Conservation (phyloP, 2,888 invertebrate species). For the Polymixis lichenea region DNA sequence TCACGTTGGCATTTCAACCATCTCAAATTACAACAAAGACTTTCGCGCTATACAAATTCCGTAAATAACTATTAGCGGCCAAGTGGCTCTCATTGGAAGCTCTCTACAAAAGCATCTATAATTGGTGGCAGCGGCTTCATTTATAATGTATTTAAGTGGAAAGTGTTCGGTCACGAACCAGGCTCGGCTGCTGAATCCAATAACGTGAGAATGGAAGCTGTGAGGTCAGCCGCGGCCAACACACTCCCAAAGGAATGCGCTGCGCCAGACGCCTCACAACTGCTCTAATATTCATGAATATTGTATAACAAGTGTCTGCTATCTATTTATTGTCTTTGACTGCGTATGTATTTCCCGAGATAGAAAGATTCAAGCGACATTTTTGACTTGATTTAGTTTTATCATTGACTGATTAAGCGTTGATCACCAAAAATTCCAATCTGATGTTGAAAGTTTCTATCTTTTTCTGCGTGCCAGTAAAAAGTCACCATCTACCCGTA, state of each 20-base stretch:
- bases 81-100: slow-evolving; percentile 31
- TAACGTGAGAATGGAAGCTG: slow-evolving; percentile 70
- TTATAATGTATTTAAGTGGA: slow-evolving; percentile 70
- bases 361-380: slow-evolving; percentile 3
- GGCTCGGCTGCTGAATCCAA: slow-evolving; percentile 75
- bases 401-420: background rate
- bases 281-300: slow-evolving; percentile 76
- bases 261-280: slow-evolving; percentile 59
- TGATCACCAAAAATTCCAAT: background rate
- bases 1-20: slow-evolving; percentile 9
- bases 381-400: background rate
- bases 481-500: background rate
- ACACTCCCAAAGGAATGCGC: slow-evolving; percentile 68
- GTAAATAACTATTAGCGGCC: slow-evolving; percentile 19
- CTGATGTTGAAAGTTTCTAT: background rate
- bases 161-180: slow-evolving; percentile 66
- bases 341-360: slow-evolving; percentile 2
- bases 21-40: slow-evolving; percentile 13
- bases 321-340: slow-evolving; percentile 36
- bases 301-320: slow-evolving; percentile 62
- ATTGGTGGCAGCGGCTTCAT: slow-evolving; percentile 69
- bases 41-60: slow-evolving; percentile 19
- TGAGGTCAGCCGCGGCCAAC: slow-evolving; percentile 66
- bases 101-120: slow-evolving; percentile 58
- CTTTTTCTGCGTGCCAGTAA: background rate